Conservation (phyloP, 2,888 invertebrate genomes). For the Muscina levida region DNA sequence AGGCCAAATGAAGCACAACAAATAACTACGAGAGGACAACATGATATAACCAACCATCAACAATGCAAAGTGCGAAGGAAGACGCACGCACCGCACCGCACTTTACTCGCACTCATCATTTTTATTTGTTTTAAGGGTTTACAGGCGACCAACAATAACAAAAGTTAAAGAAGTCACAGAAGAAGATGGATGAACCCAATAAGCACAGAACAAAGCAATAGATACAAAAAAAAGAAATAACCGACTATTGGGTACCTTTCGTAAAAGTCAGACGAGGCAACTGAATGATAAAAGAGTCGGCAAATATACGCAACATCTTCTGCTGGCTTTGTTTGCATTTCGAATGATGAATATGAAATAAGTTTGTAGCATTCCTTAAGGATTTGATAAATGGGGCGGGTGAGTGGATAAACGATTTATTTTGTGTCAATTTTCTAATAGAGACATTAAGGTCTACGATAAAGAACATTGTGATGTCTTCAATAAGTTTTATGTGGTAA, state of each 20-base stretch:
- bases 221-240: not conserved
- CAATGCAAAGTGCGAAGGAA: too few species aligned
- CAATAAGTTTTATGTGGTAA: not conserved
- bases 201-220: constrained; percentile 6
- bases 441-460: not conserved
- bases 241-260: constrained; percentile 8
- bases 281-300: constrained; percentile 52
- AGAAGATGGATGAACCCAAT: not conserved
- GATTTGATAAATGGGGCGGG: constrained; percentile 74
- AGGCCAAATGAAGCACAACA: constrained; percentile 54
- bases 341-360: constrained; percentile 9
- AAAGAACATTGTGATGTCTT: not conserved
- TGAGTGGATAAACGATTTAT: constrained; percentile 66
- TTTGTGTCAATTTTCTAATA: constrained; percentile 71
- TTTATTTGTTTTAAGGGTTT: constrained; percentile 38
- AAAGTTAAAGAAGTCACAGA: constrained; percentile 19
- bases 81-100: too few species aligned
- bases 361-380: constrained; percentile 69
- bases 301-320: constrained; percentile 66
- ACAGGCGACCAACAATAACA: constrained; percentile 25
- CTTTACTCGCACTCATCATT: constrained; percentile 29
- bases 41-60: not conserved
- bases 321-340: constrained; percentile 27
- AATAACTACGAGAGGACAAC: constrained; percentile 17
- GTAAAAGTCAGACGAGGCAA: not conserved